These are phyloP conservation scores for Timema podura DNA, from an alignment of 2,888 invertebrate genomes.

Conservation along the genomic window DNA sequence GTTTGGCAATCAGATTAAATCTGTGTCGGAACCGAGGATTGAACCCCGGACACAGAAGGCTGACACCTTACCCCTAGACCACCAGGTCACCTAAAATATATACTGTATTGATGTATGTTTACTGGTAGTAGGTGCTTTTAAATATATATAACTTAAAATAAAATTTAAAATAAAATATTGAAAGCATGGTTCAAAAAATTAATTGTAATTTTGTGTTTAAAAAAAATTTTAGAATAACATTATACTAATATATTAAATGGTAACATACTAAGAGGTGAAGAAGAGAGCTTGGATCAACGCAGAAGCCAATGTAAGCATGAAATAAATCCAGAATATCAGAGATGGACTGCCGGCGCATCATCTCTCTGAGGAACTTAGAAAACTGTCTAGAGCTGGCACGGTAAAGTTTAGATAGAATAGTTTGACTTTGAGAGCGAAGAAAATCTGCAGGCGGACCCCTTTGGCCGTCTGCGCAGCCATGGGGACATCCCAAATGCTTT, in stretches of 20 bases:
- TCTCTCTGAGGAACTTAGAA: constrained; percentile 62
- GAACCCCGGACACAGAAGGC: too few relatives aligned
- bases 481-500: constrained; percentile 88
- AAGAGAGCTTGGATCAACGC: constrained; percentile 82
- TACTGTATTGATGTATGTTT: background rate
- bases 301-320: constrained; percentile 94
- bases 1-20: too few relatives aligned
- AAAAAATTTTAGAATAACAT: background rate
- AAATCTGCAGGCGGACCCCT: constrained; percentile 87
- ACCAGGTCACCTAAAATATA: too few relatives aligned
- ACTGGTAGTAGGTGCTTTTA: background rate
- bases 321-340: constrained; percentile 87
- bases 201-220: too few relatives aligned
- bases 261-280: constrained; percentile 84
- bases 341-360: constrained; percentile 73
- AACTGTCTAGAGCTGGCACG: constrained; percentile 63
- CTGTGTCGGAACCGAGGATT: too few relatives aligned
- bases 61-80: too few relatives aligned
- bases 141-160: background rate
- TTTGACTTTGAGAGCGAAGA: constrained; percentile 80
- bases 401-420: constrained; percentile 70
- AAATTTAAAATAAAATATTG: too few relatives aligned
- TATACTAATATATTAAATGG: constrained; percentile 12
- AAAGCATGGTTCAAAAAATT: too few relatives aligned
- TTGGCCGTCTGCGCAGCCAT: constrained; percentile 85